These are phyloP conservation scores for Vidua chalybeata DNA, from an alignment of 2,113 vertebrate species.

Conservation along the genomic window DNA sequence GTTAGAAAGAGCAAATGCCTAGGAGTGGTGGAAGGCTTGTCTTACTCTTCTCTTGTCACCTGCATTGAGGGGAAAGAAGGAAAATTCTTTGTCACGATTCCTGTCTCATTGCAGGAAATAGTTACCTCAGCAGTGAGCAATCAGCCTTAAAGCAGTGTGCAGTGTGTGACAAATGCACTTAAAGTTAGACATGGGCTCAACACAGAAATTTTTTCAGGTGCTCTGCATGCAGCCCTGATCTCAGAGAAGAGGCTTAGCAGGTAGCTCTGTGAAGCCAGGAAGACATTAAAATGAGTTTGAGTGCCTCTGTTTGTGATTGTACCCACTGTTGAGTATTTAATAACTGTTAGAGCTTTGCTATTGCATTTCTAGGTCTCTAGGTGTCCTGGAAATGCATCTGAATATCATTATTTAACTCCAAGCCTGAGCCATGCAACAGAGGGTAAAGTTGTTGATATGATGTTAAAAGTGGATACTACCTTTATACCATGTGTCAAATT, in stretches of 20 bases:
- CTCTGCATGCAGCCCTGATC: not conserved
- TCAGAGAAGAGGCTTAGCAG: not conserved
- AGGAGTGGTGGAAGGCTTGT: not conserved
- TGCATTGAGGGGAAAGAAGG: not conserved
- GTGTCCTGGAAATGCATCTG: conserved; percentile 32
- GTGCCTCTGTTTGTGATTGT: conserved; percentile 1
- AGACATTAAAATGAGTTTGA: not conserved
- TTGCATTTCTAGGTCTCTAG: conserved; percentile 64
- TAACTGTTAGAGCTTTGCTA: not conserved
- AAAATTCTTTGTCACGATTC: conserved; percentile 4
- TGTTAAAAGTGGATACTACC: conserved; percentile 71
- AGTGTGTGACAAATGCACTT: not conserved
- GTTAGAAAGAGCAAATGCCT: not conserved
- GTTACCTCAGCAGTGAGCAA: not conserved
- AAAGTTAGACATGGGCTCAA: not conserved
- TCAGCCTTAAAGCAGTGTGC: not conserved
- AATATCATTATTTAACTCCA: conserved; percentile 72
- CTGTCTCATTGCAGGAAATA: conserved; percentile 3
- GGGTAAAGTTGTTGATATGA: conserved; percentile 55
- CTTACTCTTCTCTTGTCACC: not conserved
- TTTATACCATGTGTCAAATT: conserved; percentile 67
- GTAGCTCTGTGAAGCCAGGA: not conserved
- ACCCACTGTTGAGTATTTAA: not conserved
- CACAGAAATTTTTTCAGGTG: not conserved
- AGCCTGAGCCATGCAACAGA: conserved; percentile 59